Base-by-base conservation (phyloP, 2,113 vertebrate species). In the Kryptolebias marmoratus region DNA sequence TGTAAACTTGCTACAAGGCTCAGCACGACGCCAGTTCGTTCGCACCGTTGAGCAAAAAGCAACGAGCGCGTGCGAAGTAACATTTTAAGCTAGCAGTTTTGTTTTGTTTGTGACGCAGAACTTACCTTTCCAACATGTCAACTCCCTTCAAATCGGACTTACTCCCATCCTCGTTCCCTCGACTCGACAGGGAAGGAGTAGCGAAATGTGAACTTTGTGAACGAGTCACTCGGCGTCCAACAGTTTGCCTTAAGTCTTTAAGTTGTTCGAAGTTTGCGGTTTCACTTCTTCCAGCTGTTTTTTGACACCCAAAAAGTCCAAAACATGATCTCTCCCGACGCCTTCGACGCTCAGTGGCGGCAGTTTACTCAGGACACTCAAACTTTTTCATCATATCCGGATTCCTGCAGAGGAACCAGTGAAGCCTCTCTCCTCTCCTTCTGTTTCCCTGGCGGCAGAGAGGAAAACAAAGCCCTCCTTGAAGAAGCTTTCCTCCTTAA, bases 361-460 rank as follows among this genome's bases (percentile, higher is more conserved):
- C 48, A 80, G 65, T 86, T 87, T 74, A 31, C 80, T 65, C 52
- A 28, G 75, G 53, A 87, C 63, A 68, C 87, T 81, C 15, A 89
- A 85, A 84, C 91, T 76, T 89, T 92, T 94, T 93, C 95, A 95
- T 96, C 95, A 95, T 91, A 94, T 97, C 96, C 95, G 95, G 95
- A 95, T 94, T 88, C 83, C 89, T 79, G 80, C 77, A 90, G 59
- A 7, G 1, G 63, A 78, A 69, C 64, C 78, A 72, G 76, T 62
- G 42, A 44, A 82, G 67, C 22, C 65, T 1, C 82, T 91, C 85
- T 66, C 48, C 91, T 66, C 87, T 89, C 81, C 86, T 31, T 48
- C 47, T 56, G 79, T 62, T 59, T 73, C 47, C 63, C 64, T 68
- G 67, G 62, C 71, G 80, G 86, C 75, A 54, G 47, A 47, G 68